These are phyloP conservation scores for Diplazon laetatorius DNA, from an alignment of 2,888 invertebrate species.

Conservation along the genomic window DNA sequence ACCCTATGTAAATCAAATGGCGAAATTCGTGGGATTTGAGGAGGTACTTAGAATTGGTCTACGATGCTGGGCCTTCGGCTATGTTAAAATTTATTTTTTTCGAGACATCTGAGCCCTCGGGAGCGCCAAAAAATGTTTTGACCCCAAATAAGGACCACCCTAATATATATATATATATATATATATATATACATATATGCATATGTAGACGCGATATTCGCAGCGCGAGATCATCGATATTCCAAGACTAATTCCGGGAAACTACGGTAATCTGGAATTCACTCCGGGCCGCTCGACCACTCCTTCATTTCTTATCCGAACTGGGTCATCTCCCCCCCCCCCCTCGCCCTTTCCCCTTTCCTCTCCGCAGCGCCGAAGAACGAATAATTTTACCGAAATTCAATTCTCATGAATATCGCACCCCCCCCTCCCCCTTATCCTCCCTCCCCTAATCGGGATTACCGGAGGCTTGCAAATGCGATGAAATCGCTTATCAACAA, in stretches of 20 bases:
- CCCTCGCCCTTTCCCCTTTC: too few species aligned
- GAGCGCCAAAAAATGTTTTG: too few species aligned
- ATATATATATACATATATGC: neutral
- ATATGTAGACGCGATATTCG: slow-evolving; percentile 1
- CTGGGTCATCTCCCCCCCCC: slow-evolving; percentile 59
- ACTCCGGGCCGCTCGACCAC: slow-evolving; percentile 46
- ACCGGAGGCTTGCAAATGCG: slow-evolving; percentile 42
- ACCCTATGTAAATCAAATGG: too few species aligned
- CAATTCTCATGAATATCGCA: slow-evolving; percentile 63
- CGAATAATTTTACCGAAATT: slow-evolving; percentile 62
- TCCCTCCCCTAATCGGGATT: neutral
- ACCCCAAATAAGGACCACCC: too few species aligned
- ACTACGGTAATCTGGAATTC: slow-evolving; percentile 54
- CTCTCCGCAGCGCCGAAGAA: too few species aligned
- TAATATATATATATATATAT: too few species aligned
- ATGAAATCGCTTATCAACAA: slow-evolving; percentile 54
- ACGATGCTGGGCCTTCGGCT: too few species aligned
- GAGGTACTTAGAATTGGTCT: too few species aligned
- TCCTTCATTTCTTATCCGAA: slow-evolving; percentile 61
- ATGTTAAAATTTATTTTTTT: too few species aligned
- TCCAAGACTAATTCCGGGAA: slow-evolving; percentile 55
- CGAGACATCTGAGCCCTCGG: too few species aligned
- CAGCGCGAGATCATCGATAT: slow-evolving; percentile 46
- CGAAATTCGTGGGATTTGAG: too few species aligned
- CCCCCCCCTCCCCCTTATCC: neutral